Base-by-base conservation (phyloP, 2,888 invertebrate genomes). In the Empis stercorea region DNA sequence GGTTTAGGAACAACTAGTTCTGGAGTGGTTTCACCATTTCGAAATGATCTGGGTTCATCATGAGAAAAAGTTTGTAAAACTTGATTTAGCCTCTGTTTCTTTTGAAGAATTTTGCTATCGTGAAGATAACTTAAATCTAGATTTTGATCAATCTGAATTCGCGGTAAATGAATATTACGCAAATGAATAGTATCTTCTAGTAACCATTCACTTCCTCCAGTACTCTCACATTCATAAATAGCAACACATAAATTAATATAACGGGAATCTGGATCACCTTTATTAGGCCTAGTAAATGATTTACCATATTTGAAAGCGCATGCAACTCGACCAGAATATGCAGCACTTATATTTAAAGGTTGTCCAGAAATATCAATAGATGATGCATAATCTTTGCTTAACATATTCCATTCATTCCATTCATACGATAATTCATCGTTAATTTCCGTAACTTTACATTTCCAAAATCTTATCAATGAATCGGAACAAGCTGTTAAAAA, bases 151-250 rank as follows among this genome's bases (percentile, higher is more conserved):
- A 87, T 78, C 54, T 83, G 80, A 14, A 87, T 86, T 45, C 87
- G 71, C 0, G 88, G 89, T 55, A 95, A 68, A 62, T 87, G 87
- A 52, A 95, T 91, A 63, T 95, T 94, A 63, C 88, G 84, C 58
- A 97, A 69, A 55, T 94, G 91, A 56, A 97, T 94, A 1, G 91
- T 92, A 59, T 97, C 96, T 65, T 97, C 96, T 11, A 94, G 71
- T 40, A 94, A 76, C 96, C 96, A 97, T 60, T 87, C 87, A 36
- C 85, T 84, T 48, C 89, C 96, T 43, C 94, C 99, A 7, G 95
- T 95, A 54, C 96, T 96, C 71, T 99, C 99, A 66, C 99, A 99
- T 67, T 99, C 99, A 71, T 95, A 97, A 54, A 99, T 95, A 40
- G 94, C 92, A 9, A 99, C 93, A 68, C 87, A 87, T 1, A 92